Percentiles rank a stretch among this genome's conserved stretches.
These are phyloP conservation scores for Ips typographus DNA, from an alignment of 1,140 invertebrate species.

Conservation along the genomic window DNA sequence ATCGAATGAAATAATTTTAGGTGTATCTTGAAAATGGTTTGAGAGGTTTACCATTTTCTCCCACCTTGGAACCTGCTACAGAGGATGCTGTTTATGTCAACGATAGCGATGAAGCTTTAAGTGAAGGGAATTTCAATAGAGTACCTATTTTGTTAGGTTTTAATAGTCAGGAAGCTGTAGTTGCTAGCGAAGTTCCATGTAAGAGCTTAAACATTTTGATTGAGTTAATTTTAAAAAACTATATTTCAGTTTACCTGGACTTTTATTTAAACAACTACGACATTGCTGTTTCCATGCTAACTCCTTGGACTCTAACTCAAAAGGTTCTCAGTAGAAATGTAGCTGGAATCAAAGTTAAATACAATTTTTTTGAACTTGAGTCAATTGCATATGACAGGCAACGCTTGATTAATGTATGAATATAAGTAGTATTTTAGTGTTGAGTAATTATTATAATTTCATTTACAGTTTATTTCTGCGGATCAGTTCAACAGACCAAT, in stretches of 20 bases:
- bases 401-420: neutral
- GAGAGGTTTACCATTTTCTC: conserved; percentile 5
- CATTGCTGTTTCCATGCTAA: neutral
- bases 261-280: neutral
- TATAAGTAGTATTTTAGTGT: neutral
- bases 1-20: neutral
- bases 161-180: conserved; percentile 16
- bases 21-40: neutral
- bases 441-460: neutral
- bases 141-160: conserved; percentile 13
- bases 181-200: neutral
- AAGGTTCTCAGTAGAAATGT: neutral
- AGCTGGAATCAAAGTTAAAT: neutral
- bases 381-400: neutral
- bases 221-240: neutral
- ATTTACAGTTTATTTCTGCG: neutral
- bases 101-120: conserved; percentile 4
- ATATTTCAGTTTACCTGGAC: neutral
- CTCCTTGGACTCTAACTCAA: neutral
- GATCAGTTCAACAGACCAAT: conserved; percentile 11
- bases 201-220: neutral
- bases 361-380: neutral
- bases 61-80: conserved; percentile 2
- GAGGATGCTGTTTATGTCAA: conserved; percentile 7
- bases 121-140: neutral